Conservation (phyloP, 2,797 vertebrate species). For the Pteropus rufus region DNA sequence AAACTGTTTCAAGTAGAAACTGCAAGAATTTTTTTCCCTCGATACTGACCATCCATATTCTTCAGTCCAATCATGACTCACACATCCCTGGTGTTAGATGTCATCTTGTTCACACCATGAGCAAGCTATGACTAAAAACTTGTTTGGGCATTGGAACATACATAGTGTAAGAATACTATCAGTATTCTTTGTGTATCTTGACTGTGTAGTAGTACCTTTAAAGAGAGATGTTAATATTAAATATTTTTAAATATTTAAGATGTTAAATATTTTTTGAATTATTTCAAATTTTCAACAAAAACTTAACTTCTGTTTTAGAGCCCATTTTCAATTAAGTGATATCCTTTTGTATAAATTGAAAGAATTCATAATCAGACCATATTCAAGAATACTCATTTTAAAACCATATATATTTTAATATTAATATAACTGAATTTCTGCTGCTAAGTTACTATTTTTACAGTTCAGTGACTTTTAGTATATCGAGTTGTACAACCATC, state of each 20-base stretch:
- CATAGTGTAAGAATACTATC: not conserved
- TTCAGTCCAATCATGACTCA: not conserved
- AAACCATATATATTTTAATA: not conserved
- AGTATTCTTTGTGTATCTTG: constrained; percentile 20
- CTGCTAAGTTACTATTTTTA: not conserved
- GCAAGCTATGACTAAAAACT: not conserved
- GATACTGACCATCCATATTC: not conserved
- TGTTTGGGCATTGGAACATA: not conserved
- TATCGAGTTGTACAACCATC: not conserved
- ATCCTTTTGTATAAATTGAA: not conserved
- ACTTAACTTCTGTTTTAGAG: not conserved
- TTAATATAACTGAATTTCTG: constrained; percentile 2
- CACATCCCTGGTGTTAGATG: not conserved
- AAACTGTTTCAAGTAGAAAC: constrained; percentile 36
- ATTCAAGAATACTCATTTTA: constrained; percentile 18
- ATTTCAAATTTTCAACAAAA: not conserved
- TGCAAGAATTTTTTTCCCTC: not conserved
- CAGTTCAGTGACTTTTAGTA: not conserved
- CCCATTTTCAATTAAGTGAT: not conserved
- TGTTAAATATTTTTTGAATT: not conserved
- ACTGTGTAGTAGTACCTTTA: not conserved
- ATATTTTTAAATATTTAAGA: not conserved
- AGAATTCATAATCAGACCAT: constrained; percentile 16
- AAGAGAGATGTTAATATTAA: not conserved
- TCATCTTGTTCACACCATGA: not conserved